Evolutionary conservation across 2,113 vertebrate species (phyloP).

Genomic region (Leucopsar rothschildi): DNA sequence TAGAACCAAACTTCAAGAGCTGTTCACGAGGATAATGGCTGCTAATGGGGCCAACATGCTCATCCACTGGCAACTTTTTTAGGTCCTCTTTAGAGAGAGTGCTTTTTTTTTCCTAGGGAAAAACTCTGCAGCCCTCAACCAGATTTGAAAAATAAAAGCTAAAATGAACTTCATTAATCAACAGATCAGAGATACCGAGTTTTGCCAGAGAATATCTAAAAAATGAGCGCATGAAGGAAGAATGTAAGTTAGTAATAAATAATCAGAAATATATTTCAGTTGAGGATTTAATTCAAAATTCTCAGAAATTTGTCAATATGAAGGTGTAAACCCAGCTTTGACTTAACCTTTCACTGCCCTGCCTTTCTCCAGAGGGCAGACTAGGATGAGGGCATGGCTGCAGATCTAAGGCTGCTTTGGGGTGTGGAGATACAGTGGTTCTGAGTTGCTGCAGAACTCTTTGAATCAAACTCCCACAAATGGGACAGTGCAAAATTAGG

Average conservation of each 20-base stretch:
- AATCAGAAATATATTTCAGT: neutral
- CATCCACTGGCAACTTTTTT: neutral
- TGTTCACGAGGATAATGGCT: neutral
- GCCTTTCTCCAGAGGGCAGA: neutral
- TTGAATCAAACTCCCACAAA: neutral
- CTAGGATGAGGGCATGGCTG: neutral
- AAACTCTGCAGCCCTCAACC: neutral
- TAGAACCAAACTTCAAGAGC: neutral
- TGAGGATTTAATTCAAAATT: neutral
- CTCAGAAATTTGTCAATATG: neutral
- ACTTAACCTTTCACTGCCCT: neutral
- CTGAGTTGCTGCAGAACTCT: neutral
- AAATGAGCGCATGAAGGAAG: neutral
- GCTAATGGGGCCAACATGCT: neutral
- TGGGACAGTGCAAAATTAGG: neutral
- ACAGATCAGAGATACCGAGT: neutral
- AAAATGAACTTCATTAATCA: neutral
- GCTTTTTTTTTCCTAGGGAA: neutral
- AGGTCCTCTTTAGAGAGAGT: neutral
- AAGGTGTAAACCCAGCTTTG: neutral
- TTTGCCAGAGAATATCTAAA: neutral
- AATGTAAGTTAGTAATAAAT: conserved; percentile 10
- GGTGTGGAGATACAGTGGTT: neutral
- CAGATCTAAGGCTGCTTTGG: neutral
- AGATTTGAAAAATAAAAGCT: neutral